These are phyloP conservation scores for Dilophus febrilis DNA, from an alignment of 2,888 invertebrate species.

Conservation along the genomic window DNA sequence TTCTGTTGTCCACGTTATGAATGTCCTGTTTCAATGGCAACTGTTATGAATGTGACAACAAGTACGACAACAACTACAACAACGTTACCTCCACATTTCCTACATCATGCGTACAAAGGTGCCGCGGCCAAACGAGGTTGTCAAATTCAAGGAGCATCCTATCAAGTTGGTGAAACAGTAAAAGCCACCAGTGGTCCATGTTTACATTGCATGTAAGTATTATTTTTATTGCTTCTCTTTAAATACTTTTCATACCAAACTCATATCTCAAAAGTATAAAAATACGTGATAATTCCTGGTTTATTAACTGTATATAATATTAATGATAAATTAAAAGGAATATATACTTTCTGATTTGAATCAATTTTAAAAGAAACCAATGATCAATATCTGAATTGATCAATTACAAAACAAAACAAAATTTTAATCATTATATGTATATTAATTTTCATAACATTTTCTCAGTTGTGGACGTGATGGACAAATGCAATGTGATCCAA, in stretches of 20 bases:
- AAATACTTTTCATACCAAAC: too few species aligned
- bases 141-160: conserved; percentile 69
- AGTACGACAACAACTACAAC: conserved; percentile 76
- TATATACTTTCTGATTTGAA: too few species aligned
- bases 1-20: conserved; percentile 92
- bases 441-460: too few species aligned
- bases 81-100: conserved; percentile 68
- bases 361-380: too few species aligned
- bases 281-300: too few species aligned
- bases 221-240: neutral
- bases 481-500: conserved; percentile 88
- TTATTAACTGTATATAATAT: too few species aligned
- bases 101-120: conserved; percentile 61
- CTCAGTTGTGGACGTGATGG: conserved; percentile 78
- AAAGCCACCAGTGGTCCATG: conserved; percentile 80
- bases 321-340: too few species aligned
- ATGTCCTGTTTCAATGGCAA: conserved; percentile 79
- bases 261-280: neutral
- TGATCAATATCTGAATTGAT: too few species aligned
- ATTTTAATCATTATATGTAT: too few species aligned
- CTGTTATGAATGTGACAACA: conserved; percentile 65
- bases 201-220: conserved; percentile 82
- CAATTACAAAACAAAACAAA: too few species aligned
- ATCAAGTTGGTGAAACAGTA: conserved; percentile 71
- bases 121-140: conserved; percentile 62